These are phyloP conservation scores for Coregonus clupeaformis DNA, from an alignment of 2,113 vertebrate genomes.

Conservation along the genomic window DNA sequence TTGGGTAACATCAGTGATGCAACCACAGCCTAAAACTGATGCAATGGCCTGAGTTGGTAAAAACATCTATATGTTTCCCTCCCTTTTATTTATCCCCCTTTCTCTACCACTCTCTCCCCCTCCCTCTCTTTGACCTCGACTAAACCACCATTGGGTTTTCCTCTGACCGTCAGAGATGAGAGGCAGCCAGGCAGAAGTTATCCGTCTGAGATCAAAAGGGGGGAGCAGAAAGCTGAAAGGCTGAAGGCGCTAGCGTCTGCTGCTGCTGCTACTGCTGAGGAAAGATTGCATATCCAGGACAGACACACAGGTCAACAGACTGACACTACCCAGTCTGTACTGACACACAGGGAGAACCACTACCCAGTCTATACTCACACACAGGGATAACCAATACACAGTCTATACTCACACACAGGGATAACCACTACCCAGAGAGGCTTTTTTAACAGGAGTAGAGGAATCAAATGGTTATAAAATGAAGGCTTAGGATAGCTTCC, in stretches of 20 bases:
- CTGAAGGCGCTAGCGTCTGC: no score
- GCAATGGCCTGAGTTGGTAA: slow-evolving; percentile 1
- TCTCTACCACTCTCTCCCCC: not conserved
- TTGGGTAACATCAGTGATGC: slow-evolving; percentile 11
- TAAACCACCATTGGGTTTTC: slow-evolving; percentile 55
- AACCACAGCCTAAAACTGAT: slow-evolving; percentile 11
- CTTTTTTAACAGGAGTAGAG: no score
- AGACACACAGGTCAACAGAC: slow-evolving; percentile 54
- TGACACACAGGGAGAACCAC: not conserved
- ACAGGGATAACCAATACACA: not conserved
- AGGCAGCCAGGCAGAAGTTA: slow-evolving; percentile 68
- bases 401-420: no score
- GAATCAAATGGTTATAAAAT: not conserved
- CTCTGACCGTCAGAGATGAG: slow-evolving; percentile 25
- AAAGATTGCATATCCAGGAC: slow-evolving; percentile 56
- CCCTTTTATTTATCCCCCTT: not conserved
- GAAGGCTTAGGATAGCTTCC: no score
- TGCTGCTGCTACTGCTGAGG: slow-evolving; percentile 27
- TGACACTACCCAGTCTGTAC: not conserved
- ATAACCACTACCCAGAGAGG: no score
- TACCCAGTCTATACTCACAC: not conserved
- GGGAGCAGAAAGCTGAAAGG: slow-evolving; percentile 30
- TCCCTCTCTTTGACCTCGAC: slow-evolving; percentile 45
- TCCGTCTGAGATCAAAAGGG: slow-evolving; percentile 67
- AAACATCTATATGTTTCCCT: not conserved